A percentile compares a stretch with the other conserved stretches of the same genome.
phyloP scores from a whole-genome alignment of 2,888 invertebrate genomes.

The Limnephilus marmoratus region DNA sequence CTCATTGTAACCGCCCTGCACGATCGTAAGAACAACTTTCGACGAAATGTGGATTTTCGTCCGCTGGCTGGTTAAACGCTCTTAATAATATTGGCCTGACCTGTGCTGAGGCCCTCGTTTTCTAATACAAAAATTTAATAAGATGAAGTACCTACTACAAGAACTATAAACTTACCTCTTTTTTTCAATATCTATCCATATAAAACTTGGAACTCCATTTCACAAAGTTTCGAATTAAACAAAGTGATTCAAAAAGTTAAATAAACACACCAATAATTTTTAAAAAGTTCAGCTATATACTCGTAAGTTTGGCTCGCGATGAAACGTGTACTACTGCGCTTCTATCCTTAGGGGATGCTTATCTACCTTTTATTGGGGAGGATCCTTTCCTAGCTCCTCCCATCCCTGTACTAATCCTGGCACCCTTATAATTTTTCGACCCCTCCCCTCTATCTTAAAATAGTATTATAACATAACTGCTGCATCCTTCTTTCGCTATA shows the following conservation, averaged over 20 bases:
- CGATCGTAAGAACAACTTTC: too few species aligned
- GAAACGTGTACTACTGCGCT: neutral
- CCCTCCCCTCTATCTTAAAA: neutral
- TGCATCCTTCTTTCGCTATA: neutral
- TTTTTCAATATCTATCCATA: neutral
- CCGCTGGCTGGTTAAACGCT: too few species aligned
- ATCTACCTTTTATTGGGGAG: constrained; percentile 35
- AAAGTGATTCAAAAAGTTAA: neutral
- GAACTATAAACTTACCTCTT: neutral
- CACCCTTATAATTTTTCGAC: neutral
- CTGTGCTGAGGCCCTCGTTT: too few species aligned
- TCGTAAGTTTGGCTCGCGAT: neutral
- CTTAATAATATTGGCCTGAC: too few species aligned
- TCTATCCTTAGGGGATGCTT: constrained; percentile 7
- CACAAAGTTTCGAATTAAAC: neutral
- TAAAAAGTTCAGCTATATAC: too few species aligned
- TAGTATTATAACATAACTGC: neutral
- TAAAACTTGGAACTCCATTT: neutral
- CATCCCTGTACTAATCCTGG: neutral
- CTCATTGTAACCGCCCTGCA: too few species aligned
- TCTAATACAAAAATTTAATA: neutral
- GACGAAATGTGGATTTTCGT: too few species aligned
- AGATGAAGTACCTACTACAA: too few species aligned
- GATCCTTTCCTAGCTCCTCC: neutral
- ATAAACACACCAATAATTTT: too few species aligned